Evolutionary conservation across 2,113 vertebrate species (phyloP).

Genomic region (Ceyx margarethae): DNA sequence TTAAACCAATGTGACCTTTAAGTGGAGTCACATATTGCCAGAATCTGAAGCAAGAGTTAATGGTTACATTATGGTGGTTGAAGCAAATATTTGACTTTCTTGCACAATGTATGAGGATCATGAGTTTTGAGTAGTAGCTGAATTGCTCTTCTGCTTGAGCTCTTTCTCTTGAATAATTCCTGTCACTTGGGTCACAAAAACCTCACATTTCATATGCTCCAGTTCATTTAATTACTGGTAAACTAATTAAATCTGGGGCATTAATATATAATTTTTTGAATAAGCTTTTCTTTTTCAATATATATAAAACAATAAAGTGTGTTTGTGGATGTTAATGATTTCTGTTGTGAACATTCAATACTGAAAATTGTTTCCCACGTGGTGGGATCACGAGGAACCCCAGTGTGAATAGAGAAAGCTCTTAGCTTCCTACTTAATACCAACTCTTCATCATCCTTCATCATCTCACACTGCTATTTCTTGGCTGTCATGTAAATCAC

Average conservation of each 20-base stretch:
- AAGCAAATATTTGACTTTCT: slow-evolving; percentile 87
- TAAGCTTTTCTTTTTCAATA: not conserved
- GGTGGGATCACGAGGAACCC: not conserved
- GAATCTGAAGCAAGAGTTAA: slow-evolving; percentile 78
- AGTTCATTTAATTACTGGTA: not conserved
- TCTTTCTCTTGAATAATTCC: slow-evolving; percentile 25
- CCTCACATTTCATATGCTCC: not conserved
- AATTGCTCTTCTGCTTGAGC: slow-evolving; percentile 40
- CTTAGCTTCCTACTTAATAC: not conserved
- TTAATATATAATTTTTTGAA: not conserved
- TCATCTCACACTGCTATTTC: not conserved
- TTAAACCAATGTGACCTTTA: slow-evolving; percentile 37
- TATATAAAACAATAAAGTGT: not conserved
- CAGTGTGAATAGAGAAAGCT: not conserved
- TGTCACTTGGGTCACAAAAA: not conserved
- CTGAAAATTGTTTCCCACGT: not conserved
- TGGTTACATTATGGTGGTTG: slow-evolving; percentile 75
- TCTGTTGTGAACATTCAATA: not conserved
- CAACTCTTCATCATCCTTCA: not conserved
- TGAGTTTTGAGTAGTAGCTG: slow-evolving; percentile 21
- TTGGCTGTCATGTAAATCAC: not conserved
- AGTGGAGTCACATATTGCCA: slow-evolving; percentile 13
- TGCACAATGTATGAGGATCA: slow-evolving; percentile 71
- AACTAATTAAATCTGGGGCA: not conserved
- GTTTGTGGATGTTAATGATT: not conserved